Base-by-base conservation (phyloP, 2,888 invertebrate species). In the Synanthedon tipuliformis region DNA sequence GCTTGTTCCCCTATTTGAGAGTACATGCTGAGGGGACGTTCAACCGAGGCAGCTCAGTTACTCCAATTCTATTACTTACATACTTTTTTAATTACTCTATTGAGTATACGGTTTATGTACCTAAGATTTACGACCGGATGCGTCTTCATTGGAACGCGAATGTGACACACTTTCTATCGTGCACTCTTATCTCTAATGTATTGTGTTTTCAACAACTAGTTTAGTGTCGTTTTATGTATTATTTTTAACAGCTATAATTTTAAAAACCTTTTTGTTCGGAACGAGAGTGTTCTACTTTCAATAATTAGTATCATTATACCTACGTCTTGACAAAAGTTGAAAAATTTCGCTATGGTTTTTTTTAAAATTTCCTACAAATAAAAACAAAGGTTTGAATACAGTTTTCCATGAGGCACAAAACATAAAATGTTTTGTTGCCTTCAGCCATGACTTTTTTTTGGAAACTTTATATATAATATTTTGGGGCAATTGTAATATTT, bases 1-100 rank as follows among this genome's bases (percentile, higher is more conserved):
- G 87, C 87, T 87, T 87, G 87, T 87, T 87, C 87, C 87, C 87
- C 87, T 87, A 87, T 87, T 87, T 87, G 87, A 87, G 84, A 87
- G 87, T 87, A 87, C 87, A 86, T 87, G 84, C 86, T 81, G 77
- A 73, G 69, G 83, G 86, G 86, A 76, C 69, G 80, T 71, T 72
- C 81, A 78, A 77, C 65, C 65, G 61, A 61, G 57, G 61, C 70
- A 74, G 64, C 60, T 63, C 58, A 63, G 63, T 69, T 75, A 76
- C 75, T 68, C 65, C 69, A 65, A 65, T 62, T 51, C n/a, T 57
- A 68, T 71, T 68, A 69, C 65, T 66, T 64, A 65, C 57, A 23
- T 53, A 57, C 60, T 71, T 69, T 52, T 48, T 52, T 76, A 34
- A 34, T 68, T 65, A 74, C 65, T 2, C 76, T 78, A 81, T 79